phyloP scores from a whole-genome alignment of 2,888 invertebrate genomes.

The Hipparchia sbordonii region DNA sequence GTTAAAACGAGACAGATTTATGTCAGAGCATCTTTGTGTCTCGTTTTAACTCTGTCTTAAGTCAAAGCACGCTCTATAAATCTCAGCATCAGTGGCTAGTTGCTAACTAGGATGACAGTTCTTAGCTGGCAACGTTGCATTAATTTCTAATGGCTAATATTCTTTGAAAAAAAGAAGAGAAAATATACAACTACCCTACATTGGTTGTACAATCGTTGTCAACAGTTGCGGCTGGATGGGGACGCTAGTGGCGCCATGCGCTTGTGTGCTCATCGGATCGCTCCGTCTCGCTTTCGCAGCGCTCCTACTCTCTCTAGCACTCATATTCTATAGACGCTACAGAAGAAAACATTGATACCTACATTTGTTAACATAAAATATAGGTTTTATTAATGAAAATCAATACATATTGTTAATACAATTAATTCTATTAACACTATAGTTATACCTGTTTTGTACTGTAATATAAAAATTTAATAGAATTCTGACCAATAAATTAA shows the following conservation, averaged over 20 bases:
- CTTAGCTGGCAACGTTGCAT: too few species aligned
- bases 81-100: too few species aligned
- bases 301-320: constrained; percentile 64
- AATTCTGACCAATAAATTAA: constrained; percentile 3
- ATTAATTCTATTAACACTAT: not conserved
- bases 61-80: too few species aligned
- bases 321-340: constrained; percentile 52
- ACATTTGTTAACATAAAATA: constrained; percentile 10
- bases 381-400: constrained; percentile 14
- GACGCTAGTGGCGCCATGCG: constrained; percentile 61
- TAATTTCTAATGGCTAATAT: too few species aligned
- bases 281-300: constrained; percentile 69
- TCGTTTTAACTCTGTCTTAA: too few species aligned
- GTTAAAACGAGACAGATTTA: too few species aligned
- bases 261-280: constrained; percentile 66
- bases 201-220: constrained; percentile 33
- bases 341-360: constrained; percentile 35
- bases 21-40: too few species aligned
- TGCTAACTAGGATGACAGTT: too few species aligned
- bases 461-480: not conserved
- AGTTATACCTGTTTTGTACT: not conserved
- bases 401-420: not conserved
- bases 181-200: constrained; percentile 10
- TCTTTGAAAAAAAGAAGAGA: too few species aligned
- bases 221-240: constrained; percentile 61